phyloP scores from a whole-genome alignment of 2,888 invertebrate species.

The Chymomyza fuscimana region DNA sequence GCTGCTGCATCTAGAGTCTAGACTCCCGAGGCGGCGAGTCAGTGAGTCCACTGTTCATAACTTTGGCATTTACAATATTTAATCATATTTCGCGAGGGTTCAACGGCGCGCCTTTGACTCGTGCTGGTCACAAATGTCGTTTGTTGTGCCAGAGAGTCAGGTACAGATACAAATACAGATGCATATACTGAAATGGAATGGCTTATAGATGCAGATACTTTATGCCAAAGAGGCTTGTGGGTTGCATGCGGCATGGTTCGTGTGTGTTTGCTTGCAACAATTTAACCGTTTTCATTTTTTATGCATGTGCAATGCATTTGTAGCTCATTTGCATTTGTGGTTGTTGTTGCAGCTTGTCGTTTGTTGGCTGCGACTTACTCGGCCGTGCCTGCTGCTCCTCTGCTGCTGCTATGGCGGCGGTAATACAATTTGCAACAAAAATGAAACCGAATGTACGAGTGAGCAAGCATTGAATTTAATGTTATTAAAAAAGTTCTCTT shows the following conservation, averaged over 20 bases:
- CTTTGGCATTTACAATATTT: constrained; percentile 72
- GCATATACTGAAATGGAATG: constrained; percentile 5
- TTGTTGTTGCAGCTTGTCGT: constrained; percentile 44
- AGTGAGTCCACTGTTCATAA: constrained; percentile 22
- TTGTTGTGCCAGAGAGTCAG: constrained; percentile 4
- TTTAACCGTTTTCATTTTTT: constrained; percentile 65
- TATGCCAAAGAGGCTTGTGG: constrained; percentile 33
- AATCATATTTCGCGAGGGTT: constrained; percentile 62
- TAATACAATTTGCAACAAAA: constrained; percentile 68
- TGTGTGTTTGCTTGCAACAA: constrained; percentile 40
- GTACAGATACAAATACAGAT: constrained; percentile 16
- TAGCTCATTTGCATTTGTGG: constrained; percentile 69
- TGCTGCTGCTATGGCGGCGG: constrained; percentile 37
- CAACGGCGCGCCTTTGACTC: background rate
- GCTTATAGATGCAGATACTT: constrained; percentile 46
- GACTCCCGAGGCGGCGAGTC: constrained; percentile 3
- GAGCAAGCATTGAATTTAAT: constrained; percentile 70
- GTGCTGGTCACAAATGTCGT: constrained; percentile 5
- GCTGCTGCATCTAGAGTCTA: constrained; percentile 4
- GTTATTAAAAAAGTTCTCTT: constrained; percentile 64
- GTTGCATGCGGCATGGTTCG: constrained; percentile 18
- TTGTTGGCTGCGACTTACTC: constrained; percentile 9
- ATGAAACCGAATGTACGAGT: constrained; percentile 63
- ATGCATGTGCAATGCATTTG: constrained; percentile 72
- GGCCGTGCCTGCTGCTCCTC: constrained; percentile 9